A percentile compares a stretch with the other conserved stretches of the same genome.
These are phyloP conservation scores for Actenoides hombroni DNA, from an alignment of 2,113 vertebrate genomes.

Conservation along the genomic window DNA sequence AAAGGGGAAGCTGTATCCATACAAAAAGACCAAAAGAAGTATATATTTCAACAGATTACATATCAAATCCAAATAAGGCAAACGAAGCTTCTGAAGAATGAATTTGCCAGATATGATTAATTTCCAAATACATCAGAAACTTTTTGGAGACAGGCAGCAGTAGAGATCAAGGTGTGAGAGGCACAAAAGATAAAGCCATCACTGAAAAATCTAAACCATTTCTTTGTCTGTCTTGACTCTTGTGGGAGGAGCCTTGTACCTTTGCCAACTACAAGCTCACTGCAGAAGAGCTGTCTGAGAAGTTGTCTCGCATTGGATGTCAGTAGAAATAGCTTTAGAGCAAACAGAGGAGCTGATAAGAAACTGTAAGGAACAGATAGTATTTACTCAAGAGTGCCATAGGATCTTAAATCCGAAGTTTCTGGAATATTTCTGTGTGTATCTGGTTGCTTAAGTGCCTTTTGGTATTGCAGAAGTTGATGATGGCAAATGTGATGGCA, in stretches of 20 bases:
- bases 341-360: conserved; percentile 9
- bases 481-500: not conserved
- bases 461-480: not conserved
- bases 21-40: not conserved
- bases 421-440: not conserved
- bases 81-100: not conserved
- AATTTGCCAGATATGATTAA: not conserved
- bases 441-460: not conserved
- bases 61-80: not conserved
- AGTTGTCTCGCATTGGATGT: not conserved
- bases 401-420: conserved; percentile 2
- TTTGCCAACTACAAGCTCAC: not conserved
- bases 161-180: not conserved
- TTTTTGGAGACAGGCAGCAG: not conserved
- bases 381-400: not conserved
- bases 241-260: not conserved
- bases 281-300: not conserved
- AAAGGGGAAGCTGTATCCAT: not conserved
- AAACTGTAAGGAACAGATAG: not conserved
- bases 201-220: not conserved
- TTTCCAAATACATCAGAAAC: not conserved
- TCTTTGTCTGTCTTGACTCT: not conserved
- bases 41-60: not conserved
- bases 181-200: not conserved
- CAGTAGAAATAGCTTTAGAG: not conserved